Evolutionary conservation across 1,140 invertebrate species (phyloP), one percentile per base, ranked within the genome.

Genomic region (Caenorhabditis latens): DNA sequence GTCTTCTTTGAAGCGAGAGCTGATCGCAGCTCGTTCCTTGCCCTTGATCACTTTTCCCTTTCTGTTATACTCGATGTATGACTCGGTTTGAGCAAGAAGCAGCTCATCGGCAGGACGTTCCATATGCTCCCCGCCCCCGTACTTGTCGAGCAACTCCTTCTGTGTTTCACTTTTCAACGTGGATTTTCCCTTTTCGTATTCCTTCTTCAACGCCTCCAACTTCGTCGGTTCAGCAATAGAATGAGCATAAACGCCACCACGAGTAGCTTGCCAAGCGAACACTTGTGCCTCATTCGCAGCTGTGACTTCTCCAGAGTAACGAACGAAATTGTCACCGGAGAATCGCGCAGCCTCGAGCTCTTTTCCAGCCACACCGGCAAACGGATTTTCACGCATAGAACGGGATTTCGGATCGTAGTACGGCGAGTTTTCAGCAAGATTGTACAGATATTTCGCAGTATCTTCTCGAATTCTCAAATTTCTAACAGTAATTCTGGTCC

Each of bases 391-490:
- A 86, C 98, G 95, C 98, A 99, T 99, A 0, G 98, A 97, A 86
- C 98, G 94, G 0, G 97, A 98, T 94, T 99, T 92, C 5, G 91
- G 91, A 94, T 99, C 98, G 94, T 99, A 99, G 93, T 98, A 99
- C 0, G 98, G 97, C 0, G 97, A 99, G 92, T 98, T 97, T 0
- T 96, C 95, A 94, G 99, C 97, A 87, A 99, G 94, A 93, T 99
- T 99, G 65, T 97, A 94, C 65, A 99, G 94, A 94, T 99, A 99
- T 94, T 94, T 99, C 0, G 98, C 98, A 0, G 97, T 99, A 93
- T 99, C 98, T 94, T 99, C 98, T 90, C 98, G 94, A 89, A 99
- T 99, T 91, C 98, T 95, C 87, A 99, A 94, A 94, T 99, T 99
- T 91, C 98, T 94, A 0, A 99, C 92, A 46, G 94, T 99, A 92